Base-by-base conservation (phyloP, 2,888 invertebrate genomes). In the Plagodis pulveraria region DNA sequence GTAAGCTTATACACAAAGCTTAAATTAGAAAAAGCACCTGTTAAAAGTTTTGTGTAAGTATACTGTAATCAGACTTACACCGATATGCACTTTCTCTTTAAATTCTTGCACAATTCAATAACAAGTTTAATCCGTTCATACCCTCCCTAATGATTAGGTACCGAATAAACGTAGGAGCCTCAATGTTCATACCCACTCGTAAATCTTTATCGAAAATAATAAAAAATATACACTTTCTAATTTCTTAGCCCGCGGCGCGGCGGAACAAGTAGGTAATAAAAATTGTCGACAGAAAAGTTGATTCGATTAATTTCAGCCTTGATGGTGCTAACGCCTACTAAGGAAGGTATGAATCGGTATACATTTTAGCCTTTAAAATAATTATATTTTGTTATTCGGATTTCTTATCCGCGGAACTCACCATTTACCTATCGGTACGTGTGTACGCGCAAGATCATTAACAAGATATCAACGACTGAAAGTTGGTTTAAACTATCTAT, bases 151-250 rank as follows among this genome's bases (percentile, higher is more conserved):
- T 63, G 40, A 58, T 48, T 56, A 22, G 22, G 22, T 22, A 56
- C 55, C 52, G 42, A 58, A 45, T 43, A 35, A 45, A 46, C 53
- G 32, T 50, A 46, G 46, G 47, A 55, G 40, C 48, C 32, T 38
- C 58, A 34, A 56, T 56, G 62, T 59, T 58, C 56, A 78, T 78
- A 76, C 77, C 78, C 71, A 78, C 80, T 76, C 80, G 83, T 89
- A 90, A 87, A 89, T 90, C 86, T 89, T 79, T 84, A 87, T 84
- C 78, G 81, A 76, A 78, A 78, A 75, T 76, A 78, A 56, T 57
- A 69, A 68, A 64, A 67, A 56, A 63, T 50, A 69, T 78, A 78
- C 79, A 88, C 91, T 91, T 92, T 92, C 91, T 91, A 91, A 91
- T 89, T 90, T 87, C 78, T 77, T 86, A 76, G 84, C 91, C 78